Evolutionary conservation across 2,113 vertebrate genomes (phyloP).

Genomic region (Alaudala cheleensis): DNA sequence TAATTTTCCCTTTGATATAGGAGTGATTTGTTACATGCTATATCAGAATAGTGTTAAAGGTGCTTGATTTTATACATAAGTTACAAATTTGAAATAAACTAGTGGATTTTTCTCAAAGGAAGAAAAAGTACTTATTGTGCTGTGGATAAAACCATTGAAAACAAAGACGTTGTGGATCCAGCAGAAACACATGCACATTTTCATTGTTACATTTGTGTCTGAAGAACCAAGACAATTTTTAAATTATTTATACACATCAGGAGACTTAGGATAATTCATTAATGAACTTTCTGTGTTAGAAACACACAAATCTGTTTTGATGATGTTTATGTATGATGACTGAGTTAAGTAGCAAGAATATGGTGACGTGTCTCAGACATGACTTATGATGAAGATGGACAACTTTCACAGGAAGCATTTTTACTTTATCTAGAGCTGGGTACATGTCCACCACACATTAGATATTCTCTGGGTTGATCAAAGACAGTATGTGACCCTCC

Average conservation of each 20-base stretch:
- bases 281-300: neutral
- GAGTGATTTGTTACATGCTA: neutral
- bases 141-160: neutral
- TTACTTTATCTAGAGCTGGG: neutral
- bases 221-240: neutral
- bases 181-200: neutral
- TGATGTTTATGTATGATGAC: neutral
- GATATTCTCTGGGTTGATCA: neutral
- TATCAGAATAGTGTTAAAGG: neutral
- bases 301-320: neutral
- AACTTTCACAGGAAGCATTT: neutral
- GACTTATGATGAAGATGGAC: neutral
- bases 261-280: neutral
- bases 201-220: fast-evolving
- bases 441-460: neutral
- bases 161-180: neutral
- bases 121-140: neutral
- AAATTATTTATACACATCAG: neutral
- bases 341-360: neutral
- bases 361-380: neutral
- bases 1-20: neutral
- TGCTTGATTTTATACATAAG: neutral
- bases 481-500: neutral
- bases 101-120: neutral
- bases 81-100: neutral